Percentiles rank a stretch among this genome's conserved stretches.
phyloP scores from a whole-genome alignment of 2,888 invertebrate genomes.

The Nomada lathburiana region DNA sequence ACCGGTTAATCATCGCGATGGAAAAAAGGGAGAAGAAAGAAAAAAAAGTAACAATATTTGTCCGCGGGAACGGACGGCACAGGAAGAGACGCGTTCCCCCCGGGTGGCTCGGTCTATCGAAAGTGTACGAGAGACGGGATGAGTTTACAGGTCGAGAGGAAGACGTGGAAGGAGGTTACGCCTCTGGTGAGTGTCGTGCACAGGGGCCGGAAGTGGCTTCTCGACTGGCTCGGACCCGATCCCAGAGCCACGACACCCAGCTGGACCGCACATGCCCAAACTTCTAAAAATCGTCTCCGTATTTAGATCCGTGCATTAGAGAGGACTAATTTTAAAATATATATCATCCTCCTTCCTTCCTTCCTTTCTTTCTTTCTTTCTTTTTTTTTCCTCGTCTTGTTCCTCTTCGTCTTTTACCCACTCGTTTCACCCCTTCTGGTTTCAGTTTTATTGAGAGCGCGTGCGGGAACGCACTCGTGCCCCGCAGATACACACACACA shows the following conservation, averaged over 20 bases:
- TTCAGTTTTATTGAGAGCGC: slow-evolving; percentile 39
- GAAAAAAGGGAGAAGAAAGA: neutral
- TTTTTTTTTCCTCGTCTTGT: neutral
- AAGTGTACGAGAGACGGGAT: slow-evolving; percentile 11
- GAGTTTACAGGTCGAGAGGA: slow-evolving; percentile 32
- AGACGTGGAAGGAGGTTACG: slow-evolving; percentile 55
- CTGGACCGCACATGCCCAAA: slow-evolving; percentile 79
- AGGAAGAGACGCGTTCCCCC: slow-evolving; percentile 28
- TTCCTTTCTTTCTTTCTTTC: neutral
- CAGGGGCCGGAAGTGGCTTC: slow-evolving; percentile 79
- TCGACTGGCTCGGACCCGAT: slow-evolving; percentile 72
- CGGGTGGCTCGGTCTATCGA: slow-evolving; percentile 21
- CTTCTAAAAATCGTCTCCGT: slow-evolving; percentile 44
- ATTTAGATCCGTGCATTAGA: slow-evolving; percentile 20
- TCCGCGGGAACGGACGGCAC: slow-evolving; percentile 14
- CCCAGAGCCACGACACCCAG: slow-evolving; percentile 67
- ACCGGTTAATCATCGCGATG: slow-evolving; percentile 4
- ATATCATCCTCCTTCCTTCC: slow-evolving; percentile 34
- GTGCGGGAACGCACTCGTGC: slow-evolving; percentile 48
- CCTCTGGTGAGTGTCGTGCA: slow-evolving; percentile 79
- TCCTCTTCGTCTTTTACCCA: neutral
- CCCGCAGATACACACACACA: slow-evolving; percentile 13
- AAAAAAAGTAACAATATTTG: slow-evolving; percentile 27
- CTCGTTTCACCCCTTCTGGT: slow-evolving; percentile 1
- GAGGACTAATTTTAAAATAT: slow-evolving; percentile 54